These are phyloP conservation scores for Rhyzopertha dominica DNA, from an alignment of 1,140 invertebrate genomes.

Conservation along the genomic window DNA sequence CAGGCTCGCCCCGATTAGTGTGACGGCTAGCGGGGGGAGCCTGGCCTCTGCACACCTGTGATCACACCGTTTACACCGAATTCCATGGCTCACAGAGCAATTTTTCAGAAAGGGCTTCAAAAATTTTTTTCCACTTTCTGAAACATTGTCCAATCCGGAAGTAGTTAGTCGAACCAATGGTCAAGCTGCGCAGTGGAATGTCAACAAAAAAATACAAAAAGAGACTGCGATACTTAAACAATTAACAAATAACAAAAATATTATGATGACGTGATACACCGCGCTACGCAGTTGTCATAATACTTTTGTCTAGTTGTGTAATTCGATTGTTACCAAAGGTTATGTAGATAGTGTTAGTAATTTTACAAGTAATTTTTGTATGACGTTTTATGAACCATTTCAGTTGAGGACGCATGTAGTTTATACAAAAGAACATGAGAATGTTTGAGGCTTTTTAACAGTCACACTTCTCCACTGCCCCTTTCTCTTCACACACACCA, in stretches of 20 bases:
- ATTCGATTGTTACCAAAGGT: conserved; percentile 16
- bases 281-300: conserved; percentile 34
- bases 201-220: conserved; percentile 35
- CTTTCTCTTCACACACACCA: conserved; percentile 9
- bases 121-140: too few species aligned
- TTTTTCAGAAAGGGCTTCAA: too few species aligned
- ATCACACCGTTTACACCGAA: too few species aligned
- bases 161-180: too few species aligned
- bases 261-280: conserved; percentile 34
- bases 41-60: too few species aligned
- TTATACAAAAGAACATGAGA: conserved; percentile 25
- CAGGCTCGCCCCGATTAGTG: too few species aligned
- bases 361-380: conserved; percentile 21
- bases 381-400: too few species aligned
- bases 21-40: too few species aligned
- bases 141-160: too few species aligned
- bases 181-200: too few species aligned
- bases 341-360: conserved; percentile 13
- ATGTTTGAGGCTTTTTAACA: conserved; percentile 32
- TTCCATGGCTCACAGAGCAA: too few species aligned
- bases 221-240: conserved; percentile 47
- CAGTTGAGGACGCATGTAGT: conserved; percentile 31
- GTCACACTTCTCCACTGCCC: conserved; percentile 9
- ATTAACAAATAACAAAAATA: conserved; percentile 44
- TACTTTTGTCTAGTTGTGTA: conserved; percentile 41